Evolutionary conservation across 1,140 invertebrate genomes (phyloP).

Genomic region (Triops longicaudatus): DNA sequence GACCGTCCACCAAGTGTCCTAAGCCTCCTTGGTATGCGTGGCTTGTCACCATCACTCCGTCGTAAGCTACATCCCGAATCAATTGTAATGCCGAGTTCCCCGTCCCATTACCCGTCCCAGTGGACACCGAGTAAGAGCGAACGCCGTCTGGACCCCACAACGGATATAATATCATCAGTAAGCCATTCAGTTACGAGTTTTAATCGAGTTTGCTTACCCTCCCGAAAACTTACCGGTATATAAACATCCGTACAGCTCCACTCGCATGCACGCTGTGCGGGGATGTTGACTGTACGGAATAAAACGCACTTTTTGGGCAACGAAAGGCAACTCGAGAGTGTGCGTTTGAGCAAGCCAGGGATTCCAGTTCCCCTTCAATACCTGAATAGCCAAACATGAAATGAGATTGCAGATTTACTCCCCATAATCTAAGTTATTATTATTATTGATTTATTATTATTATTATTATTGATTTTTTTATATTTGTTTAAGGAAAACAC

Average conservation of each 20-base stretch:
- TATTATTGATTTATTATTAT: too few relatives aligned
- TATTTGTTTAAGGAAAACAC: too few relatives aligned
- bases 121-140: conserved; percentile 42
- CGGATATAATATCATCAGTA: conserved; percentile 13
- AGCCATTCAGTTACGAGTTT: not conserved
- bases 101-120: conserved; percentile 32
- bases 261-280: conserved; percentile 75
- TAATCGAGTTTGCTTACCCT: not conserved
- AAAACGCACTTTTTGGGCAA: conserved; percentile 68
- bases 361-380: conserved; percentile 68
- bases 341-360: conserved; percentile 68
- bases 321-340: conserved; percentile 63
- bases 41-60: conserved; percentile 38
- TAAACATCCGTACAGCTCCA: conserved; percentile 69
- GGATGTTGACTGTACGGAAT: conserved; percentile 72
- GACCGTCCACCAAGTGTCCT: not conserved
- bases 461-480: too few relatives aligned
- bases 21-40: conserved; percentile 10
- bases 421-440: not conserved
- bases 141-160: conserved; percentile 17
- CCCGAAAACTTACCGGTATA: conserved; percentile 51
- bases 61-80: conserved; percentile 45
- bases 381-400: conserved; percentile 46
- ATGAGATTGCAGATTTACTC: not conserved
- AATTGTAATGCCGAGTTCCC: conserved; percentile 46